Percentiles rank a stretch among this genome's conserved stretches.
These are phyloP conservation scores for Rousettus leschenaultii DNA, from an alignment of 2,113 vertebrate species.

Conservation along the genomic window DNA sequence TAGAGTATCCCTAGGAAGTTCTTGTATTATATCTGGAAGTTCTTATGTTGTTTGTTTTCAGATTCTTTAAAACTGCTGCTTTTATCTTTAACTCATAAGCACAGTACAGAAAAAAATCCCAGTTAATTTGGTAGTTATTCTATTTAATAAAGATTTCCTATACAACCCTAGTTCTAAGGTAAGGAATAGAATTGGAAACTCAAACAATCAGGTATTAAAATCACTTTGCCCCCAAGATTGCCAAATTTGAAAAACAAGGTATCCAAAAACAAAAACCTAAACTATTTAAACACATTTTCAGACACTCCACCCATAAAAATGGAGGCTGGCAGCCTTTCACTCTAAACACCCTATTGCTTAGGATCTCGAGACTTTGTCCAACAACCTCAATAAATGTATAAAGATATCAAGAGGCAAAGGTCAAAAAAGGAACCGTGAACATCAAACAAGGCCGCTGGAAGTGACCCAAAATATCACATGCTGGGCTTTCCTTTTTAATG, in stretches of 20 bases:
- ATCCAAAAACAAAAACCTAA: constrained; percentile 16
- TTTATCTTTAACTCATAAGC: not conserved
- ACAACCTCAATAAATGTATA: constrained; percentile 75
- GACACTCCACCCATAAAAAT: constrained; percentile 16
- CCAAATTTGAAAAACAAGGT: constrained; percentile 16
- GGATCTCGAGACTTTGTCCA: constrained; percentile 72
- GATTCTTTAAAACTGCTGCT: not conserved
- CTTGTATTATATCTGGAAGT: not conserved
- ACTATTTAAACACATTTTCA: constrained; percentile 5
- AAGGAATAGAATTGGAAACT: not conserved
- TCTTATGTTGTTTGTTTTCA: not conserved
- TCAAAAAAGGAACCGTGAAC: constrained; percentile 53
- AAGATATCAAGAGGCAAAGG: constrained; percentile 75
- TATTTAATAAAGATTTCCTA: constrained; percentile 33
- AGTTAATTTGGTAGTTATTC: constrained; percentile 29
- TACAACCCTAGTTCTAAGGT: not conserved
- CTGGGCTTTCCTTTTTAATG: constrained; percentile 61
- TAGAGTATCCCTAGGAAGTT: not conserved
- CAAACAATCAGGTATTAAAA: constrained; percentile 22
- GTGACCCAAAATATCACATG: constrained; percentile 63
- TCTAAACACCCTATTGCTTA: constrained; percentile 35
- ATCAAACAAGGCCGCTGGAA: constrained; percentile 71
- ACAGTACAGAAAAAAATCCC: not conserved
- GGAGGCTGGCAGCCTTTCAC: constrained; percentile 5
- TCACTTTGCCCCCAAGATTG: constrained; percentile 14